Evolutionary conservation across 1,140 invertebrate genomes (phyloP), one percentile per base, ranked within the genome.

Genomic region (Penaeus japonicus): DNA sequence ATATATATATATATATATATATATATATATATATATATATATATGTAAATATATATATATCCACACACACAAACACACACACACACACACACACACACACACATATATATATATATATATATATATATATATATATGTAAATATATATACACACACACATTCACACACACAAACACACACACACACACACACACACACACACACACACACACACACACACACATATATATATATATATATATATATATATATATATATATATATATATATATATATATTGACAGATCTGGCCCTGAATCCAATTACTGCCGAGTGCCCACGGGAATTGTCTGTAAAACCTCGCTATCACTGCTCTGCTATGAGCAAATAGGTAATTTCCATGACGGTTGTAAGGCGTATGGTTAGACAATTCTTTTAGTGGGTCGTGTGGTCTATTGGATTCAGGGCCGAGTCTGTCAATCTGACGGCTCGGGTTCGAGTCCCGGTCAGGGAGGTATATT

Each of bases 231-330:
- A 30, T 77, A 30, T 77, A 30, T 77, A 30, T 77, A 30, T 77
- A 30, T 77, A 30, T 77, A 30, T 77, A 30, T 77, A 30, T 77
- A 30, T 77, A 30, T 77, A 30, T 77, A 30, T 77, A 30, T 77
- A 30, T 77, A 30, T 77, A 77, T 77, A 77, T 77, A 77, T 77
- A 77, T 77, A 77, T 77, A 77, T 77, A 77, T 77, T 22, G 30
- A 77, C 39, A 77, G 30, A 77, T 77, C n/a, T n/a, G n/a, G n/a
- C n/a, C n/a, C n/a, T n/a, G n/a, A n/a, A n/a, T n/a, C n/a, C n/a
- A n/a, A n/a, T n/a, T n/a, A n/a, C n/a, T n/a, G n/a, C n/a, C n/a
- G n/a, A n/a, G n/a, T n/a, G n/a, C n/a, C n/a, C n/a, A n/a, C n/a
- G n/a, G n/a, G n/a, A n/a, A n/a, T n/a, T n/a, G n/a, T n/a, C n/a